Evolutionary conservation across 2,797 vertebrate species (phyloP), one percentile per base, ranked within the genome.

Genomic region (Mergus octosetaceus): DNA sequence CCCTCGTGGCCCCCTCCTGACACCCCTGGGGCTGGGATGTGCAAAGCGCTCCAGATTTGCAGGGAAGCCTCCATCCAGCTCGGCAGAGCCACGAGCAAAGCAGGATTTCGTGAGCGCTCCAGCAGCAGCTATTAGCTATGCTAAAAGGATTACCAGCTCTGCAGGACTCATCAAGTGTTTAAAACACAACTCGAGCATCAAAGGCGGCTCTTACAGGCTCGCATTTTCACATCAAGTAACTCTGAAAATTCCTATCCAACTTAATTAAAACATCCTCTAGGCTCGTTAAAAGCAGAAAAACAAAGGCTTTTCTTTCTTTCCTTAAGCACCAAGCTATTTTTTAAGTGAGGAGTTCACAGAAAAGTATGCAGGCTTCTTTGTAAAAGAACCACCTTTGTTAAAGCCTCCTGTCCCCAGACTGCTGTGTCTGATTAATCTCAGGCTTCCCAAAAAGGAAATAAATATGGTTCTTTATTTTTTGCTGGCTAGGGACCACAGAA

Each of bases 121-220:
- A 75, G 90, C 94, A 81, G 20, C 18, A 90, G 93, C 93, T 88
- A 88, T 96, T 95, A 95, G 94, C 89, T 64, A 64, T 95, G 93
- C 95, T 88, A 81, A 96, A 95, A 90, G 86, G 95, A 94, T 94
- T 93, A 94, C 43, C 94, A 87, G 90, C 94, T 96, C 95, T 84
- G 91, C 89, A 90, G 94, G 91, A 90, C 85, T 94, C 94, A 61
- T 88, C 85, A 84, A 88, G 91, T 89, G 95, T 88, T 95, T 94
- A 78, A 89, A 94, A 87, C 85, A 84, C 74, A 94, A 88, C 92
- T 95, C 82, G 30, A 4, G 94, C 91, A 93, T 97, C 95, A 94
- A 96, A 96, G 90, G 71, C 57, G 0, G 77, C 85, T 90, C 80
- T 94, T 94, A 88, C 2, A 79, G 83, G 57, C 83, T 82, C 80